Base-by-base conservation (phyloP, 2,113 vertebrate species). In the Balaeniceps rex region DNA sequence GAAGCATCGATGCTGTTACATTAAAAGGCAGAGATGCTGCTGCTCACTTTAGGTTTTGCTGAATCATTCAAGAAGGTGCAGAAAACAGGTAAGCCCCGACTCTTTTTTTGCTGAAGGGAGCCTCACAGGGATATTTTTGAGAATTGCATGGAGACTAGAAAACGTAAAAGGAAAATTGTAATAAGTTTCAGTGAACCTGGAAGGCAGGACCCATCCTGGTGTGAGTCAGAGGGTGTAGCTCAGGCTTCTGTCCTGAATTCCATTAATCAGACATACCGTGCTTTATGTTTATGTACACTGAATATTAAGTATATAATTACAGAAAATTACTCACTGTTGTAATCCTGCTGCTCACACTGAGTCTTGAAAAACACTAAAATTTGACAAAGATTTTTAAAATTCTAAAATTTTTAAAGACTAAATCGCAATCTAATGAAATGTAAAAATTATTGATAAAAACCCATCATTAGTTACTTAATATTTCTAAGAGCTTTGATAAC, bases 141-240 rank as follows among this genome's bases (percentile, higher is more conserved):
- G 94, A 96, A 96, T 44, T 96, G 82, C 93, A 95, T 28, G 78
- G 82, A 91, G 93, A n/a, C 75, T 83, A 71, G 76, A 86, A 87
- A 85, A 47, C 2, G 8, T 49, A 57, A 42, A 89, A 86, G 58
- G 82, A 83, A 94, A 91, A 94, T 47, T 70, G 81, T 80, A 96
- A 54, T 94, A 83, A 68, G 93, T 93, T 93, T 85, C 89, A 93
- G 51, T 34, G 68, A 91, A 75, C 84, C 95, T 97, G 89, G 93
- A 92, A 95, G 89, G 82, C 78, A 97, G 60, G 71, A 96, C 65
- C 38, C 2, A 1, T 58, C 60, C 52, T 93, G 38, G 47, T 87
- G 88, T 95, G 95, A 96, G 84, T 97, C 95, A 95, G 84, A 95
- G 95, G 95, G 91, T 4, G 94, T 95, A 74, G 90, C 95, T 92